Evolutionary conservation across 2,797 vertebrate species (phyloP), one percentile per base, ranked within the genome.

Genomic region (Siniperca obscura): DNA sequence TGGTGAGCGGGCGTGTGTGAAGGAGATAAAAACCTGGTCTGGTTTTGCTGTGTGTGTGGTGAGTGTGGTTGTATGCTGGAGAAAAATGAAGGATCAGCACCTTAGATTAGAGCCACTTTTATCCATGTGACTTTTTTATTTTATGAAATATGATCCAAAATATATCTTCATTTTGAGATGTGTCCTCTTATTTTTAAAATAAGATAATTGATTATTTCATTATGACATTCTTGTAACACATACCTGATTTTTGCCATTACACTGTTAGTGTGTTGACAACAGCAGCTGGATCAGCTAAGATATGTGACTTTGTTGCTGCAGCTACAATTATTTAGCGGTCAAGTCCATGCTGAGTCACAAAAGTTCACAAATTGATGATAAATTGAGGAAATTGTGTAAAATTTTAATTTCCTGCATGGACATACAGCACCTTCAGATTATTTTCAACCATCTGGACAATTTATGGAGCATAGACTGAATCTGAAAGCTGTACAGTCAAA

Each of bases 1-100:
- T 74, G 55, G 70, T 59, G 64, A 68, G 85, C 59, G 74, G 59
- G 75, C 17, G 61, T 70, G 57, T 81, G 59, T 71, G 67, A 79
- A 50, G 36, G 16, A 57, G 64, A 75, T 78, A 46, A 72, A 62
- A 81, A 55, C 46, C 71, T 71, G 69, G 17, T 74, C n/a, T 68
- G 57, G 13, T 70, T 82, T 48, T 76, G 59, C 62, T 69, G 30
- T 46, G 19, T 62, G 19, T 62, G 57, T 11, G 46, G n/a, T 73
- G 55, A 25, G 21, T 53, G 60, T 75, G 64, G 40, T 38, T 79
- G 30, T 59, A n/a, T 44, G 59, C 48, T n/a, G 36, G 10, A 50
- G 30, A 38, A 64, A 62, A 56, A 57, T 60, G 11, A 46, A 44
- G 3, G 50, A 27, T 59, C 40, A 48, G 70, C 48, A 52, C 4